Base-by-base conservation (phyloP, 2,113 vertebrate species). In the Cyprinodon tularosa region DNA sequence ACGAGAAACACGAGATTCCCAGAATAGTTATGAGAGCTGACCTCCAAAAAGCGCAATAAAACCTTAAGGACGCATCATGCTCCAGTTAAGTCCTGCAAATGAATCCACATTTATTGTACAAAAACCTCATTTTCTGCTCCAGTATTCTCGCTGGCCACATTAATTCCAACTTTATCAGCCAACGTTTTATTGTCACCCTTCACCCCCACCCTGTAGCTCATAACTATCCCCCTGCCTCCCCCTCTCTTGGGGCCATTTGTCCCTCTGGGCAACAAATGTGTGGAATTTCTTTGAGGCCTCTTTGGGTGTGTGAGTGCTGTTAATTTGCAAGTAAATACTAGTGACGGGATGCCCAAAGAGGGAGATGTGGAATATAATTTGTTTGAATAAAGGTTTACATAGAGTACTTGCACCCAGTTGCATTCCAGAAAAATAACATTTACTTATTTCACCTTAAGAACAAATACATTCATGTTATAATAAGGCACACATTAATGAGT, bases 271-370 rank as follows among this genome's bases (percentile, higher is more conserved):
- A 87, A 87, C 89, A 84, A 90, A 89, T 84, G 91, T 87, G 86
- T 85, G 89, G 90, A 92, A 92, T 93, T 84, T 91, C 88, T 86
- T 83, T 82, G 91, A 89, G 89, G 87, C 89, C 88, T 86, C 84
- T 86, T 62, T 83, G 88, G 87, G 87, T 88, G 88, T 87, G 66
- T 57, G 74, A 80, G 80, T 71, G 86, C 80, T 72, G 89, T 89
- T 93, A 85, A 92, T 93, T 93, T 92, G 87, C 88, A 89, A 92
- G 91, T 87, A 92, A 93, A 92, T 91, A 82, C 85, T 53, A 85
- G 61, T 76, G 84, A 76, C 60, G 70, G 17, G 86, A 81, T 80
- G 77, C 64, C 74, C 61, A 12, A 63, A 62, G 39, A 64, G 67
- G 50, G 37, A 3, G 29, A 69, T 64, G 57, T 20, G 66, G 79